Percentiles rank a stretch among this genome's conserved stretches.
Conservation (phyloP, 2,113 vertebrate genomes). For the Catharus bicknelli region DNA sequence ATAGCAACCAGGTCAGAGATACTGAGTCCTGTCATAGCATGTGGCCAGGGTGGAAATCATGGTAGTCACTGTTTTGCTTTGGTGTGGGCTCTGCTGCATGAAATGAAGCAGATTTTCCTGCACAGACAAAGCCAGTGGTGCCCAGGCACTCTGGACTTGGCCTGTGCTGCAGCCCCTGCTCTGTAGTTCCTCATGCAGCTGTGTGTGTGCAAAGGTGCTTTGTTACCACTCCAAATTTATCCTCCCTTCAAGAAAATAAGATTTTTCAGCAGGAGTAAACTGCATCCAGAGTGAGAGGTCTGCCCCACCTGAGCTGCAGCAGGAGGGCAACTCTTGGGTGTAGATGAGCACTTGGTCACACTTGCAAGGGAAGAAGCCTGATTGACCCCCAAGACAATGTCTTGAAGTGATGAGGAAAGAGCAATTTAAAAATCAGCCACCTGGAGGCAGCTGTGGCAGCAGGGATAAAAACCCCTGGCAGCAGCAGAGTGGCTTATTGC, state of each 20-base stretch:
- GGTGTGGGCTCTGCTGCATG: neutral
- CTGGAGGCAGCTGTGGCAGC: neutral
- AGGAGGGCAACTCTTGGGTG: neutral
- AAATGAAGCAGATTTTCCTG: neutral
- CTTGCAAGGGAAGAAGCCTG: neutral
- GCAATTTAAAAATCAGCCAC: constrained; percentile 30
- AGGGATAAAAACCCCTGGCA: neutral
- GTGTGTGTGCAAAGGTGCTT: neutral
- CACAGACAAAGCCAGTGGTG: neutral
- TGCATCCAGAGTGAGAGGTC: neutral
- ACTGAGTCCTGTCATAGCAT: rapidly evolving
- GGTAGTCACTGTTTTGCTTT: neutral
- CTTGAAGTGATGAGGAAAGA: neutral
- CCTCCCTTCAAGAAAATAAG: neutral
- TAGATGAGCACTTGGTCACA: neutral
- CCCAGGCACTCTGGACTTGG: rapidly evolving
- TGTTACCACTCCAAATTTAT: neutral
- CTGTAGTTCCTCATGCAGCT: neutral
- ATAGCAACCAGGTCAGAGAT: neutral
- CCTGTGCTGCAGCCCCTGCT: neutral
- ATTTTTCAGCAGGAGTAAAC: neutral
- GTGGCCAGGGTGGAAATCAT: neutral
- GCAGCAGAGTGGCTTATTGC: constrained; percentile 13
- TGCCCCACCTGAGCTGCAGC: neutral
- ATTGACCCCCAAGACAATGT: neutral